phyloP scores from a whole-genome alignment of 2,113 vertebrate genomes.

The Lepus americanus region DNA sequence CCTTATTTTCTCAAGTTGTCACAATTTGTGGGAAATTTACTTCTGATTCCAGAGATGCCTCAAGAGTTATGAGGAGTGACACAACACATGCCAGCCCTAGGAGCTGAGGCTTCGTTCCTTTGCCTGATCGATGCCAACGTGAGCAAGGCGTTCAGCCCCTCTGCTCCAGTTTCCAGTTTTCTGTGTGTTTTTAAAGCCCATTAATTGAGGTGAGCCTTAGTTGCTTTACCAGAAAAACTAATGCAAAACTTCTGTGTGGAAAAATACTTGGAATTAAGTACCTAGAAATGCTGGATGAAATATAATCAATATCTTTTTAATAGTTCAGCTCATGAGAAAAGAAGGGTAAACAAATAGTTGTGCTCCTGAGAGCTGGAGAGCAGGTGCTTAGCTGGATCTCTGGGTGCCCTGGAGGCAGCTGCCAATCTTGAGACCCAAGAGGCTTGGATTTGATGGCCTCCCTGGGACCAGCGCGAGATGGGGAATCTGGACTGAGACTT shows the following conservation, averaged over 20 bases:
- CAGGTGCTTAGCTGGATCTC: constrained; percentile 1
- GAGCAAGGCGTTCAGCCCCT: not conserved
- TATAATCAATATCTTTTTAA: constrained; percentile 53
- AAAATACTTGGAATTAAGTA: constrained; percentile 23
- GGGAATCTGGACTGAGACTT: constrained; percentile 34
- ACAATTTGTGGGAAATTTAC: constrained; percentile 39
- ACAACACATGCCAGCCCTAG: not conserved
- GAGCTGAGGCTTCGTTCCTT: not conserved
- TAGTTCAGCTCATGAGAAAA: constrained; percentile 33
- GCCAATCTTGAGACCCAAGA: constrained; percentile 32
- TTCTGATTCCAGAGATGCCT: constrained; percentile 69
- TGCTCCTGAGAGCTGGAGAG: not conserved
- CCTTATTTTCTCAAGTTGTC: constrained; percentile 70
- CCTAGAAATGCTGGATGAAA: not conserved
- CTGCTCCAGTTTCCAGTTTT: not conserved
- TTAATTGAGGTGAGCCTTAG: not conserved
- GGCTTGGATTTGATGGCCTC: not conserved
- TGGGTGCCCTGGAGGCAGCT: not conserved
- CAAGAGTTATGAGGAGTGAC: constrained; percentile 49
- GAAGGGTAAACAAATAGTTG: constrained; percentile 34
- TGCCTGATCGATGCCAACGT: not conserved
- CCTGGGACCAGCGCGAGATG: not conserved
- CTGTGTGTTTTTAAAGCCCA: not conserved
- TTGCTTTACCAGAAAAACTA: constrained; percentile 48
- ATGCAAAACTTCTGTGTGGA: constrained; percentile 43